phyloP scores from a whole-genome alignment of 2,888 invertebrate species.

The Pollenia angustigena region DNA sequence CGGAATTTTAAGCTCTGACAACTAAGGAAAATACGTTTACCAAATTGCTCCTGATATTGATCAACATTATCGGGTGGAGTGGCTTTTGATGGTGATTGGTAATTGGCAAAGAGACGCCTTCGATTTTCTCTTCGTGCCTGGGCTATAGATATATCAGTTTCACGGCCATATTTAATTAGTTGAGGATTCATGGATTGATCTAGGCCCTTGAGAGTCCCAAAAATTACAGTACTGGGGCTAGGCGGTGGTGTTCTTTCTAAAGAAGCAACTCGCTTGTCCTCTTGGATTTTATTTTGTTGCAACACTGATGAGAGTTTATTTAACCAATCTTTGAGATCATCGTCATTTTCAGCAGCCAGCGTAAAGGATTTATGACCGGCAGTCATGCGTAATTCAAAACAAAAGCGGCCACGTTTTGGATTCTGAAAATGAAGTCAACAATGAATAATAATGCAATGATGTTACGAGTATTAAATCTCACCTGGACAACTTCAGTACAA shows the following conservation, averaged over 20 bases:
- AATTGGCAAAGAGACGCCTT: conserved; percentile 91
- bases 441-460: background rate
- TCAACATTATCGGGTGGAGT: conserved; percentile 86
- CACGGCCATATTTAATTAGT: conserved; percentile 94
- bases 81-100: conserved; percentile 84
- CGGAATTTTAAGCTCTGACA: conserved; percentile 94
- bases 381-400: conserved; percentile 95
- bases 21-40: conserved; percentile 92
- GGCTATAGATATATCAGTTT: conserved; percentile 94
- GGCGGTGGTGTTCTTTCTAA: conserved; percentile 87
- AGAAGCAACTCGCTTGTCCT: conserved; percentile 89
- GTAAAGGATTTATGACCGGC: conserved; percentile 94
- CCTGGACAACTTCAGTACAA: conserved; percentile 94
- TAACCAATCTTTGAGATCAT: conserved; percentile 93
- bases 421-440: conserved; percentile 85
- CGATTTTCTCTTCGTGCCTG: conserved; percentile 92
- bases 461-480: conserved; percentile 79
- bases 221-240: conserved; percentile 87
- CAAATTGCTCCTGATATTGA: conserved; percentile 94
- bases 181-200: conserved; percentile 97
- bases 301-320: conserved; percentile 92
- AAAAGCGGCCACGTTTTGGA: conserved; percentile 92
- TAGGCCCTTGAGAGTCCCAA: conserved; percentile 93
- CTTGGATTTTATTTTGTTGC: conserved; percentile 92
- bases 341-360: conserved; percentile 93